phyloP scores from a whole-genome alignment of 2,888 invertebrate genomes.

The Matsumyia berberina region DNA sequence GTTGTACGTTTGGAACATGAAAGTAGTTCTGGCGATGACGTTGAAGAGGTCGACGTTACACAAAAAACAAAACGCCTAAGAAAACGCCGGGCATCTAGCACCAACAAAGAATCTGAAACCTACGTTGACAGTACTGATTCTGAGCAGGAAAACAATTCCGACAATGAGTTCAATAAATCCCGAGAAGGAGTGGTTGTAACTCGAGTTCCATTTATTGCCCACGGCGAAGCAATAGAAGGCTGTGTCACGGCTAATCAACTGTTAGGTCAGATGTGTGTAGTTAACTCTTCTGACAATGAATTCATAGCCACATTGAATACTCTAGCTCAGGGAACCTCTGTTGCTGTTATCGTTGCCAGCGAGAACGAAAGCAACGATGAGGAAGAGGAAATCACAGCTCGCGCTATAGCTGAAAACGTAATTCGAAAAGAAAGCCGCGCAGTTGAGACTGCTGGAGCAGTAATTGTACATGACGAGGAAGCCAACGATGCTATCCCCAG shows the following conservation, averaged over 20 bases:
- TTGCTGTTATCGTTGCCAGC: constrained; percentile 34
- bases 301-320: constrained; percentile 79
- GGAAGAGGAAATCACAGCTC: constrained; percentile 79
- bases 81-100: constrained; percentile 81
- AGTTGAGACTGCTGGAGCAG: constrained; percentile 16
- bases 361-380: constrained; percentile 79
- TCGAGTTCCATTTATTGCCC: constrained; percentile 80
- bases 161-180: constrained; percentile 73
- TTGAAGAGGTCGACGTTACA: constrained; percentile 55
- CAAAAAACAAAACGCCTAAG: constrained; percentile 81
- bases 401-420: constrained; percentile 81
- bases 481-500: constrained; percentile 73
- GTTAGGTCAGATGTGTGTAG: background rate
- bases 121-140: constrained; percentile 77
- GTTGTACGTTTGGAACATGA: constrained; percentile 80
- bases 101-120: constrained; percentile 79
- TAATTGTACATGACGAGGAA: constrained; percentile 18
- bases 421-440: constrained; percentile 62
- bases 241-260: constrained; percentile 73
- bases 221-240: constrained; percentile 81
- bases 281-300: constrained; percentile 78
- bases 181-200: constrained; percentile 78
- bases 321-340: constrained; percentile 75
- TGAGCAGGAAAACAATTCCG: constrained; percentile 70
- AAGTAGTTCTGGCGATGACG: constrained; percentile 78